Evolutionary conservation across 2,113 vertebrate genomes (phyloP).

Genomic region (Setophaga kirtlandii): DNA sequence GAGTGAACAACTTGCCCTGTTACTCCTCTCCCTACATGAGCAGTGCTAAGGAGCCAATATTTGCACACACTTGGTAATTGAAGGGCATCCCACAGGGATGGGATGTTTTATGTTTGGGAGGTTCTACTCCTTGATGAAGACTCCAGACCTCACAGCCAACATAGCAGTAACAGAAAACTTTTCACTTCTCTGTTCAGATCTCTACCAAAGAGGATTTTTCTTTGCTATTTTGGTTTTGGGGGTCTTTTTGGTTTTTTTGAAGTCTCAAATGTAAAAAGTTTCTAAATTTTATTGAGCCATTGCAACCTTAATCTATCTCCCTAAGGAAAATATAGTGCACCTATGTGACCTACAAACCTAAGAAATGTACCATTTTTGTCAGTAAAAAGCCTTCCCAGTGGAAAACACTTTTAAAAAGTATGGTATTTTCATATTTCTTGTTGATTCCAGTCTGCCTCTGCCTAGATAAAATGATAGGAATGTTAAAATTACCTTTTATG

Average conservation of each 20-base stretch:
- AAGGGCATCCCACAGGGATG: not conserved
- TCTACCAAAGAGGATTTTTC: not conserved
- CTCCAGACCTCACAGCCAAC: not conserved
- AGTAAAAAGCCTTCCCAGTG: not conserved
- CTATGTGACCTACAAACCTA: not conserved
- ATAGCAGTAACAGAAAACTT: not conserved
- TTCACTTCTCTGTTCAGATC: not conserved
- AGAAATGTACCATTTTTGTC: not conserved
- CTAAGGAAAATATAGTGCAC: not conserved
- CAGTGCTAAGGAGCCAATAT: not conserved
- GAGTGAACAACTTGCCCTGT: not conserved
- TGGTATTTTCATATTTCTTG: not conserved
- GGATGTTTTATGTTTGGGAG: not conserved
- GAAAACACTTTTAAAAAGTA: not conserved
- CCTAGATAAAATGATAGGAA: not conserved
- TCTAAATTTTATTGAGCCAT: not conserved
- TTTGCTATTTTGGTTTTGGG: not conserved
- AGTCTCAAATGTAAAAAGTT: not conserved
- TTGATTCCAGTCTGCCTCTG: not conserved
- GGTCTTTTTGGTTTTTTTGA: not conserved
- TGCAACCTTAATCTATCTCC: not conserved
- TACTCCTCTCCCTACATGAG: not conserved
- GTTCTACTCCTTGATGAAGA: not conserved
- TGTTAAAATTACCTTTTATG: not conserved
- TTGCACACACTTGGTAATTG: not conserved